Percentiles rank a stretch among this genome's conserved stretches.
These are phyloP conservation scores for Garra rufa DNA, from an alignment of 2,113 vertebrate genomes.

Conservation along the genomic window DNA sequence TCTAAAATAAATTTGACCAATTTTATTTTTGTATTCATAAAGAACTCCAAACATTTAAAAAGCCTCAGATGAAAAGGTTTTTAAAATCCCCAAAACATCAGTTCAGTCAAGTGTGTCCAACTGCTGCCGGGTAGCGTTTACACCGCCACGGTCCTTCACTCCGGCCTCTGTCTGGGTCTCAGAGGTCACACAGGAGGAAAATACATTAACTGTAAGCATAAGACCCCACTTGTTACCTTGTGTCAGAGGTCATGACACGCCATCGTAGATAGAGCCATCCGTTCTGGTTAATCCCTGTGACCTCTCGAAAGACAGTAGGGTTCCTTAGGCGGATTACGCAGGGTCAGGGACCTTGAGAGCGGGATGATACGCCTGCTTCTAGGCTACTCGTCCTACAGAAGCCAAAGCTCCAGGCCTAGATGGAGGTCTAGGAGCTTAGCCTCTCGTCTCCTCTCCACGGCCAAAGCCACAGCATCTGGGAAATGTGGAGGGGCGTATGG, in stretches of 20 bases:
- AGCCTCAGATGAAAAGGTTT: background rate
- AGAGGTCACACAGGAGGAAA: conserved; percentile 21
- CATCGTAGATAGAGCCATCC: conserved; percentile 66
- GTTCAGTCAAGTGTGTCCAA: background rate
- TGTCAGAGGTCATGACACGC: conserved; percentile 50
- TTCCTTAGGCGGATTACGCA: conserved; percentile 75
- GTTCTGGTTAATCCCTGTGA: conserved; percentile 64
- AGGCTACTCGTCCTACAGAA: conserved; percentile 48
- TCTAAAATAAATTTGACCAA: too few species aligned
- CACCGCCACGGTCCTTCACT: background rate
- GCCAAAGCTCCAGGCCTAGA: conserved; percentile 23
- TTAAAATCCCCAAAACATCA: background rate
- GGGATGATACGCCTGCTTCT: conserved; percentile 60
- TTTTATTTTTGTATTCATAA: background rate
- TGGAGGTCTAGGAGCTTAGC: conserved; percentile 38
- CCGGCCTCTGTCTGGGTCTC: background rate
- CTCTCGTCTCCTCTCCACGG: conserved; percentile 32
- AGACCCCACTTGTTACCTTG: conserved; percentile 21
- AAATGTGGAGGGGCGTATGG: conserved; percentile 46
- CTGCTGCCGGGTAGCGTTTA: background rate
- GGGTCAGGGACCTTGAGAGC: conserved; percentile 73
- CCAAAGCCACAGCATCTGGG: conserved; percentile 37
- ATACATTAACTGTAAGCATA: conserved; percentile 48
- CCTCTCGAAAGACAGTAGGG: conserved; percentile 70
- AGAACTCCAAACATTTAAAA: background rate